Base-by-base conservation (phyloP, 1,140 invertebrate species). In the Aphis gossypii region DNA sequence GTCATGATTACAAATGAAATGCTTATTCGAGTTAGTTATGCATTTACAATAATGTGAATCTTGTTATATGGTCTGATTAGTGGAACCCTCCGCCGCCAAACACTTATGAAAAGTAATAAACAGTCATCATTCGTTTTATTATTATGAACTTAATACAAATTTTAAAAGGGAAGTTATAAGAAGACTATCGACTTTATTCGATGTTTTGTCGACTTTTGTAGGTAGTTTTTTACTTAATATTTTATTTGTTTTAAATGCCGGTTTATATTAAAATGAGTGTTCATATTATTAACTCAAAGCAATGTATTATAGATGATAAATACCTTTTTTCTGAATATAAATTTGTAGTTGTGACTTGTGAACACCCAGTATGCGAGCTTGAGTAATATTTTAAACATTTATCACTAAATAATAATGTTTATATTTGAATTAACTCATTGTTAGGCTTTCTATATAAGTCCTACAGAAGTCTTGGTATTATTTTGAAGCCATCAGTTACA, bases 1-100 rank as follows among this genome's bases (percentile, higher is more conserved):
- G 68, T 92, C 90, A 51, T 92, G 82, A 92, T 92, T 92, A 92
- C 60, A 35, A 82, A 92, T 82, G 60, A 92, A 76, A 92, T 21
- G 44, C 30, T 76, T n/a, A 46, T 92, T 82, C 30, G 30, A 82
- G 60, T 30, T 48, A 48, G 90, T 92, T 38, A 82, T 76, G 35
- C 11, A 8, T 89, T 92, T 51, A 76, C 41, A 35, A 20, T 92
- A 92, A 54, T 48, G 54, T 38, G 68, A 92, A 92, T 83, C 44
- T 83, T 54, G 76, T 92, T 92, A 92, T 46, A 46, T 25, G 41
- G 44, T 38, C 68, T 83, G 44, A 92, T 83, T 83, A 92, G 44
- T 92, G 76, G 41, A 20, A 83, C 68, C 91, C 91, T 51, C 60
- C 21, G 35, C 11, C 4, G 21, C 35, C 9, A 23, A 89, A 56